Conservation (phyloP, 2,888 invertebrate species). For the Drosophila pseudotakahashii region DNA sequence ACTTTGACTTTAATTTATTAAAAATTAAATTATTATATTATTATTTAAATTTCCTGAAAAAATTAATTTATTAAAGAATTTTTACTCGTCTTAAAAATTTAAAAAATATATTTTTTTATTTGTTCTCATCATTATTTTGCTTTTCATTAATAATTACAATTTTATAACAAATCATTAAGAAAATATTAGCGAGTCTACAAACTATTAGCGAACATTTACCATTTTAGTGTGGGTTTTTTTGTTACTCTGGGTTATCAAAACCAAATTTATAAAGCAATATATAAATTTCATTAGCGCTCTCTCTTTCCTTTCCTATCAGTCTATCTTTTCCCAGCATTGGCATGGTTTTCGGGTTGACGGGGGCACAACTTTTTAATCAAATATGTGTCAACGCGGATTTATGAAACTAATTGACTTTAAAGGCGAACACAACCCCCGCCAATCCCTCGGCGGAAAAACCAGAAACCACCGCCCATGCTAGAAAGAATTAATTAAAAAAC, state of each 20-base stretch:
- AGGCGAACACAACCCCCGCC: constrained; percentile 5
- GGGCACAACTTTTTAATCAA: constrained; percentile 63
- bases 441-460: constrained; percentile 1
- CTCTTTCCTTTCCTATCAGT: too few species aligned
- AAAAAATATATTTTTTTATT: too few species aligned
- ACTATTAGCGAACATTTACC: neutral
- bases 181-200: neutral
- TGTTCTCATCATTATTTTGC: neutral
- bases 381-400: constrained; percentile 71
- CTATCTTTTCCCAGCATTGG: neutral
- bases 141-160: neutral
- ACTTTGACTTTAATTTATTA: neutral
- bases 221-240: neutral
- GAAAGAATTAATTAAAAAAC: constrained; percentile 73
- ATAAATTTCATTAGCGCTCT: neutral
- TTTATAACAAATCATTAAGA: neutral
- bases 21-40: neutral
- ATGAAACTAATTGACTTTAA: constrained; percentile 73
- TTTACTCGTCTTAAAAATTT: too few species aligned
- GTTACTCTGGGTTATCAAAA: constrained; percentile 51
- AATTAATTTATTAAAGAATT: too few species aligned
- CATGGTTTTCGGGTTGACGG: constrained; percentile 23
- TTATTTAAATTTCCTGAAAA: too few species aligned
- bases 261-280: constrained; percentile 48
- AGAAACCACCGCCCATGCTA: constrained; percentile 13